Evolutionary conservation across 2,113 vertebrate species (phyloP).

Genomic region (Epinephelus cyanopodus): DNA sequence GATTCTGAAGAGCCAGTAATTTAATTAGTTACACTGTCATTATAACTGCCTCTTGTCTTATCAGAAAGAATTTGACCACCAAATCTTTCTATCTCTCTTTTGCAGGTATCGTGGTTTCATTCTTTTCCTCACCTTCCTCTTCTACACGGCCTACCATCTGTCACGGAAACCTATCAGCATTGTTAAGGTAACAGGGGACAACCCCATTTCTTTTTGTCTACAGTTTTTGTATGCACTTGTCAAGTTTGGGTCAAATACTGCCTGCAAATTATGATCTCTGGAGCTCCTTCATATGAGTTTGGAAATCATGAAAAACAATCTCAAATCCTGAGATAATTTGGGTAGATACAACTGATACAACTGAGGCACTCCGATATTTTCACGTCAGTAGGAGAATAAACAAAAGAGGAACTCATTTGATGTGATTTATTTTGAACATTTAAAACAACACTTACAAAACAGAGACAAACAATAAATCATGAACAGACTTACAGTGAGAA

Average conservation of each 20-base stretch:
- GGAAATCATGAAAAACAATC: not conserved
- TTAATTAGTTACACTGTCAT: too few relatives aligned
- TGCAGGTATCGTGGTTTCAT: slow-evolving; percentile 91
- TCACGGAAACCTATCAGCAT: slow-evolving; percentile 98
- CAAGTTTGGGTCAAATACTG: not conserved
- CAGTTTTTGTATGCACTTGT: not conserved
- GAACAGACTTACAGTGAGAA: too few relatives aligned
- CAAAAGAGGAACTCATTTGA: too few relatives aligned
- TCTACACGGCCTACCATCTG: slow-evolving; percentile 95
- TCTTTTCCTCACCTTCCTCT: slow-evolving; percentile 93
- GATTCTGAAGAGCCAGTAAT: too few relatives aligned
- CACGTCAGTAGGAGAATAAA: too few relatives aligned
- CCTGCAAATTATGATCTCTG: not conserved
- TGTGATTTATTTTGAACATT: too few relatives aligned
- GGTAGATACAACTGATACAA: too few relatives aligned
- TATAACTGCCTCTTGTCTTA: not conserved
- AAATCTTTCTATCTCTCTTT: not conserved
- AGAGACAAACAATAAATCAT: too few relatives aligned
- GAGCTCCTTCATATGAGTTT: not conserved
- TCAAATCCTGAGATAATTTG: too few relatives aligned
- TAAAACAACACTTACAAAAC: too few relatives aligned
- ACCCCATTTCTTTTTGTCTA: not conserved
- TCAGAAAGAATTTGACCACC: not conserved
- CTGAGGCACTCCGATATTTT: too few relatives aligned
- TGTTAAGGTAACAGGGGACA: slow-evolving; percentile 88